Conservation (phyloP, 2,797 vertebrate species). For the Betta splendens region DNA sequence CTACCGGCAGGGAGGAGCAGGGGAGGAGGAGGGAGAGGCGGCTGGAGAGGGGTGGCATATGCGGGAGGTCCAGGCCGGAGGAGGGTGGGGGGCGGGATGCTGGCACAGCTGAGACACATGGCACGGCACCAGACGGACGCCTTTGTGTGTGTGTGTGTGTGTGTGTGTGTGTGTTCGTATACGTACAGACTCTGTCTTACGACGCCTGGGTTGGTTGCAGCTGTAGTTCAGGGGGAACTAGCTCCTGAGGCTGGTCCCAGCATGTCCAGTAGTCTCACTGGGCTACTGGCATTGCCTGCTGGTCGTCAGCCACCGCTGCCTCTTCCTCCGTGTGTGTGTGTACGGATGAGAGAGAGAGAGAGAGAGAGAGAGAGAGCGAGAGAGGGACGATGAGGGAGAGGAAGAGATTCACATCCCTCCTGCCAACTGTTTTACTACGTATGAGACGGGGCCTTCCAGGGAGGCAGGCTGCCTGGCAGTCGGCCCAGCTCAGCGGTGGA, state of each 20-base stretch:
- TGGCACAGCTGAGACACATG: slow-evolving; percentile 83
- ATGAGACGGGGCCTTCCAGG: slow-evolving; percentile 73
- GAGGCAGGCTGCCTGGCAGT: slow-evolving; percentile 69
- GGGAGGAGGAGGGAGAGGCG: slow-evolving; percentile 53
- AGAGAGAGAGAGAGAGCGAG: slow-evolving; percentile 4
- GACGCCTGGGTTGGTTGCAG: slow-evolving; percentile 60
- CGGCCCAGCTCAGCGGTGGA: slow-evolving; percentile 59
- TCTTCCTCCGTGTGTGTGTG: slow-evolving; percentile 11
- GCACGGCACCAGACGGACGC: slow-evolving; percentile 73
- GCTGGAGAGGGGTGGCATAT: slow-evolving; percentile 62
- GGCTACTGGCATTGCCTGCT: slow-evolving; percentile 60
- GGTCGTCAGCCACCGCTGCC: slow-evolving; percentile 60
- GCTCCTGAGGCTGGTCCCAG: slow-evolving; percentile 71
- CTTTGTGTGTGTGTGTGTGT: slow-evolving; percentile 39
- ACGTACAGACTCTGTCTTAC: slow-evolving; percentile 46
- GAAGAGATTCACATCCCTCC: slow-evolving; percentile 51
- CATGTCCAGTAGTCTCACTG: slow-evolving; percentile 62
- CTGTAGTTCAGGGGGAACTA: slow-evolving; percentile 73
- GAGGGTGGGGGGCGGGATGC: slow-evolving; percentile 40
- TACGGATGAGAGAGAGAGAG: slow-evolving; percentile 19
- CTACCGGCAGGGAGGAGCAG: slow-evolving; percentile 75
- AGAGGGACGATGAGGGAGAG: slow-evolving; percentile 5
- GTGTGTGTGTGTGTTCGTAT: slow-evolving; percentile 40
- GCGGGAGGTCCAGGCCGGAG: slow-evolving; percentile 78
- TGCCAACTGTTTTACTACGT: slow-evolving; percentile 75